Evolutionary conservation across 2,113 vertebrate genomes (phyloP).

Genomic region (Thermophis baileyi): DNA sequence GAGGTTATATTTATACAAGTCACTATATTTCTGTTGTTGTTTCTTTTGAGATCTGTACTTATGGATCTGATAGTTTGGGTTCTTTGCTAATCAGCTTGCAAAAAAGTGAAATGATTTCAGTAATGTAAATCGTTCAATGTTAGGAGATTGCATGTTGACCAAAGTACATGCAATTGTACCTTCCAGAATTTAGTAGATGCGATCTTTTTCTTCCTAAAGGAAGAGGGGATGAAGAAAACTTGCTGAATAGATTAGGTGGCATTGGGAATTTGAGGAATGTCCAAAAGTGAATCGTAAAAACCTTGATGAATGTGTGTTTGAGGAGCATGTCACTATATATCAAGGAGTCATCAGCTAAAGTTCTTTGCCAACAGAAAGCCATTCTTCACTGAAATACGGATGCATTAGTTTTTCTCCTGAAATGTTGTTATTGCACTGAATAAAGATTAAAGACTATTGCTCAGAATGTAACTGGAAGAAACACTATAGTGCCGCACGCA

Average conservation of each 20-base stretch:
- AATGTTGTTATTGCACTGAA: background rate
- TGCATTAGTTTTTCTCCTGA: background rate
- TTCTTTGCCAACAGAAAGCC: background rate
- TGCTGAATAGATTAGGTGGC: background rate
- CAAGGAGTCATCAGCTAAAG: background rate
- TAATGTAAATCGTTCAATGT: background rate
- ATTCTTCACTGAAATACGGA: background rate
- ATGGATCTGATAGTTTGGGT: background rate
- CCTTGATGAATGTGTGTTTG: background rate
- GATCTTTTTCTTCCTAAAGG: background rate
- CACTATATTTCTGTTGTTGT: background rate
- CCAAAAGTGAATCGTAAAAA: background rate
- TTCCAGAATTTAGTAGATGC: background rate
- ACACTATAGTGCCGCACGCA: background rate
- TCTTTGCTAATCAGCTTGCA: background rate
- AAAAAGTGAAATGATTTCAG: background rate
- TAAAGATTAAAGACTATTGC: background rate
- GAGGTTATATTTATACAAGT: background rate
- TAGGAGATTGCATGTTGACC: background rate
- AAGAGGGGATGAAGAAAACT: background rate
- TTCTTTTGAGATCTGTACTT: background rate
- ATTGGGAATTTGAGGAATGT: background rate
- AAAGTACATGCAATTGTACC: background rate
- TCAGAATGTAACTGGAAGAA: background rate
- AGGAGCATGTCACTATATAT: background rate